These are phyloP conservation scores for Lasioglossum morio DNA, from an alignment of 2,888 invertebrate species.

Conservation along the genomic window DNA sequence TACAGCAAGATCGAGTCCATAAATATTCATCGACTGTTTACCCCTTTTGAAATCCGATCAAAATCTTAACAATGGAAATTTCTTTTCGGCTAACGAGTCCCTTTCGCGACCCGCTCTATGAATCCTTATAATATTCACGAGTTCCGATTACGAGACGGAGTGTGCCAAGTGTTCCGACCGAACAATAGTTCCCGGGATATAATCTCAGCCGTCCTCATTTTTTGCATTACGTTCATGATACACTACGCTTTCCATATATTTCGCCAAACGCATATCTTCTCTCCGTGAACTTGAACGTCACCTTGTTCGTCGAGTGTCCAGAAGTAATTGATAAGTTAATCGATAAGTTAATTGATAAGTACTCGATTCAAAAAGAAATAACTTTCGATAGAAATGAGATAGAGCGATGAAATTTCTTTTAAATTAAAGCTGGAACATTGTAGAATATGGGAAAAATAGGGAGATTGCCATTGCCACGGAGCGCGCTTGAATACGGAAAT, in stretches of 20 bases:
- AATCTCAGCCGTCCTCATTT: neutral
- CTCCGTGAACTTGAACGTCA: neutral
- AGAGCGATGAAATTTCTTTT: too few species aligned
- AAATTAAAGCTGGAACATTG: too few species aligned
- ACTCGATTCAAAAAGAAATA: too few species aligned
- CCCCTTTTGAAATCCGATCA: neutral
- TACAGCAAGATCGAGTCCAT: neutral
- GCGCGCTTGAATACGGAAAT: too few species aligned
- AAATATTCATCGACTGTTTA: constrained; percentile 1
- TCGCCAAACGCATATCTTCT: neutral
- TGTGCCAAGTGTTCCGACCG: neutral
- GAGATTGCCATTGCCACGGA: too few species aligned
- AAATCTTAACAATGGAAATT: neutral
- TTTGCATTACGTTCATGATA: neutral
- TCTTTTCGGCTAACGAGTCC: neutral
- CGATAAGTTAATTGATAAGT: too few species aligned
- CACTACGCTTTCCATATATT: neutral
- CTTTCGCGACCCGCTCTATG: neutral
- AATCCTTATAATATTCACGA: neutral
- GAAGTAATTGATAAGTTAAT: neutral
- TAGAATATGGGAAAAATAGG: too few species aligned
- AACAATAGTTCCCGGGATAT: neutral
- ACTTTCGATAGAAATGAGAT: too few species aligned
- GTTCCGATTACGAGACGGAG: neutral
- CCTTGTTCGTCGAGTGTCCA: neutral